Conservation (phyloP, 2,113 vertebrate genomes). For the Pedetes capensis region DNA sequence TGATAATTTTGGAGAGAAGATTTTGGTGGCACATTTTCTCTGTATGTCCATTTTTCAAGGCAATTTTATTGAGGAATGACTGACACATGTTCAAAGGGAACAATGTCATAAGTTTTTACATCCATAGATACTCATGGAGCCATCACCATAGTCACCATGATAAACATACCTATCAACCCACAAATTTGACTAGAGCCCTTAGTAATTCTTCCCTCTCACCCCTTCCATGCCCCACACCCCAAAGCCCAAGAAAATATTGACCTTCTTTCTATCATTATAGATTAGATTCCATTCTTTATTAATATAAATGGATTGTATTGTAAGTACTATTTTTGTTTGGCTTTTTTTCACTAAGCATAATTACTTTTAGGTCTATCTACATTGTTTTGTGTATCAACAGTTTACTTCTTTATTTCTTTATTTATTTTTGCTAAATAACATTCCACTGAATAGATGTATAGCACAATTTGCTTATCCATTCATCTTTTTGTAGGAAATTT, state of each 20-base stretch:
- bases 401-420: neutral
- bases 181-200: neutral
- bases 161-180: neutral
- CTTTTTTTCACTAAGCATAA: neutral
- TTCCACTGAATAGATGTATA: neutral
- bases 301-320: neutral
- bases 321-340: neutral
- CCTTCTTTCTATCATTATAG: neutral
- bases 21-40: neutral
- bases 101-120: neutral
- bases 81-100: neutral
- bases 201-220: neutral
- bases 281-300: neutral
- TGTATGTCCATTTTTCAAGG: neutral
- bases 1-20: neutral
- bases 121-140: neutral
- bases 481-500: neutral
- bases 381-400: neutral
- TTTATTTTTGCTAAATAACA: neutral
- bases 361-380: neutral
- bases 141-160: neutral
- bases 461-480: neutral
- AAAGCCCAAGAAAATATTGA: neutral
- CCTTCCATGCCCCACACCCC: accelerated
- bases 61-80: neutral